phyloP scores from a whole-genome alignment of 30 jellyfish, hydroid and myxozoan genomes.

The Mastigias papua region DNA sequence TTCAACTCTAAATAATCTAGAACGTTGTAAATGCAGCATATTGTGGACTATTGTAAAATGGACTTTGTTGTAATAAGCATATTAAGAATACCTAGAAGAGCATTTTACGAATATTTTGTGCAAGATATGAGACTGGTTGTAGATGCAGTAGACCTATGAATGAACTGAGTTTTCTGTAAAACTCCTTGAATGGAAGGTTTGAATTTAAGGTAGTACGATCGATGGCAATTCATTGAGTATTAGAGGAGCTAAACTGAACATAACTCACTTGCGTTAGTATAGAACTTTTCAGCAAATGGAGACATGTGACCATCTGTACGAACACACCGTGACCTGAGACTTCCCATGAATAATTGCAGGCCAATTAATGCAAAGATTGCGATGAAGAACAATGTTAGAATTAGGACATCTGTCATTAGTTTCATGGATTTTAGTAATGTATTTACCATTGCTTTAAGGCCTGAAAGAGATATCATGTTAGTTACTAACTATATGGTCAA shows the following conservation, averaged over 20 bases:
- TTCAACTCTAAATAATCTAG: no score
- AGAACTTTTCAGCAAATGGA: slow-evolving; percentile 61
- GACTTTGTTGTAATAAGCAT: no score
- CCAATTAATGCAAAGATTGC: slow-evolving; percentile 95
- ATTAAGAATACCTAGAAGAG: no score
- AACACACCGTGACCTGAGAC: slow-evolving; percentile 89
- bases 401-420: slow-evolving; percentile 95
- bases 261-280: slow-evolving; percentile 57
- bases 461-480: slow-evolving; percentile 23
- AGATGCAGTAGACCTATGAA: no score
- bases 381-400: slow-evolving; percentile 89
- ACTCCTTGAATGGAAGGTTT: neutral
- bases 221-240: no score
- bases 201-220: neutral
- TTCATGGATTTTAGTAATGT: slow-evolving; percentile 89
- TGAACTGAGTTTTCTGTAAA: no score
- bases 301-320: slow-evolving; percentile 58
- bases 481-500: neutral
- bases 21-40: no score
- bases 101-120: no score
- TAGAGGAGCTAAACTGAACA: neutral
- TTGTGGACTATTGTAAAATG: no score
- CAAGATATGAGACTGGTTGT: no score
- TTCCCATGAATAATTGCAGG: slow-evolving; percentile 88
- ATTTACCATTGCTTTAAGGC: slow-evolving; percentile 96